phyloP scores from a whole-genome alignment of 2,888 invertebrate genomes.

The Osedax fenrisi region DNA sequence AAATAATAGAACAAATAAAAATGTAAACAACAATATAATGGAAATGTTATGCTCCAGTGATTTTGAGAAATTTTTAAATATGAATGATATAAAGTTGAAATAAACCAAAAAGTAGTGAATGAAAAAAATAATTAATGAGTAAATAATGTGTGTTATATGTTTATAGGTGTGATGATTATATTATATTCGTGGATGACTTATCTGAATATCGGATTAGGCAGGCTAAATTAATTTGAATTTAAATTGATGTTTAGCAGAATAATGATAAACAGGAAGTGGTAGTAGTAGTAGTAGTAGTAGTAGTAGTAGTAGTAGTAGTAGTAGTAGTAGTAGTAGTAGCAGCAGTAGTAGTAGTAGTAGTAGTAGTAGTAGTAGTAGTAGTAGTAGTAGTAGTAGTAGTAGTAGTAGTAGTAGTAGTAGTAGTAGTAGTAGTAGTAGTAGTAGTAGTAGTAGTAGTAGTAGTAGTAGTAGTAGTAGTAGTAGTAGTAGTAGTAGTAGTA shows the following conservation, averaged over 20 bases:
- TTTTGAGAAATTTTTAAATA: too few species aligned
- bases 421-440: constrained; percentile 10
- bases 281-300: not conserved
- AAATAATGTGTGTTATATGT: too few species aligned
- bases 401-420: constrained; percentile 7
- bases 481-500: not conserved
- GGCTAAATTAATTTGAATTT: too few species aligned
- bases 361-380: constrained; percentile 12
- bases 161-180: too few species aligned
- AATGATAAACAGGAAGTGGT: not conserved
- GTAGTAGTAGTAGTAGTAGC: constrained; percentile 24
- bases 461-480: not conserved
- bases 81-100: too few species aligned
- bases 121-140: too few species aligned
- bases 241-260: too few species aligned
- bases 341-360: constrained; percentile 20
- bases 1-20: not conserved
- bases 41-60: too few species aligned
- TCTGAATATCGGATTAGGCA: too few species aligned
- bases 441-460: constrained; percentile 1
- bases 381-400: constrained; percentile 13
- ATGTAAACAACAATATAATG: too few species aligned
- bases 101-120: too few species aligned
- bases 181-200: too few species aligned
- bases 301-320: constrained; percentile 22